Conservation (phyloP, 2,113 vertebrate species). For the Guaruba guarouba region DNA sequence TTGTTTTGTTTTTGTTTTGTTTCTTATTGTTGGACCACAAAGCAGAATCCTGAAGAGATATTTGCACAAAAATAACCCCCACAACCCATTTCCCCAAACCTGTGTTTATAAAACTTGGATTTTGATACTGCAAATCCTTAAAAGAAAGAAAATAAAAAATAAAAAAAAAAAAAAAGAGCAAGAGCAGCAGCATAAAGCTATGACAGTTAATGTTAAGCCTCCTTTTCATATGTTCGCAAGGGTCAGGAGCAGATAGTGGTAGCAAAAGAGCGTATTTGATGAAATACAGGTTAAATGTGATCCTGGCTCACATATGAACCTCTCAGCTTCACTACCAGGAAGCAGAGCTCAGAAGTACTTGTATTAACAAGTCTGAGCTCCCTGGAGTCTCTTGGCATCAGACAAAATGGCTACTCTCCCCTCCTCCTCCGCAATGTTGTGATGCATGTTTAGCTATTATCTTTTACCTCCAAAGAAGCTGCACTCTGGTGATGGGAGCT, state of each 20-base stretch:
- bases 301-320: neutral
- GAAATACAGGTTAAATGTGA: neutral
- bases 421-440: fast-evolving
- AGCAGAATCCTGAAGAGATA: neutral
- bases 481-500: neutral
- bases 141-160: neutral
- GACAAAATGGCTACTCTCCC: neutral
- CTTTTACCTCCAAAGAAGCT: neutral
- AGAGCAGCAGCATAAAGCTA: neutral
- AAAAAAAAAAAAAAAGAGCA: neutral
- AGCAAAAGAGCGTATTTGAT: neutral
- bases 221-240: neutral
- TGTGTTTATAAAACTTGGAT: neutral
- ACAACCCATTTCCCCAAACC: neutral
- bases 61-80: neutral
- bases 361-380: neutral
- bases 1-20: neutral
- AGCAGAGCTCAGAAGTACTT: neutral
- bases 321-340: neutral
- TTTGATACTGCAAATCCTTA: neutral
- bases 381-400: neutral
- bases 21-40: neutral
- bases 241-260: neutral
- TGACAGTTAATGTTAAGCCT: neutral
- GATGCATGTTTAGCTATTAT: neutral